A percentile compares a stretch with the other conserved stretches of the same genome.
Evolutionary conservation across 2,113 vertebrate species (phyloP).

Genomic region (Aythya baeri): DNA sequence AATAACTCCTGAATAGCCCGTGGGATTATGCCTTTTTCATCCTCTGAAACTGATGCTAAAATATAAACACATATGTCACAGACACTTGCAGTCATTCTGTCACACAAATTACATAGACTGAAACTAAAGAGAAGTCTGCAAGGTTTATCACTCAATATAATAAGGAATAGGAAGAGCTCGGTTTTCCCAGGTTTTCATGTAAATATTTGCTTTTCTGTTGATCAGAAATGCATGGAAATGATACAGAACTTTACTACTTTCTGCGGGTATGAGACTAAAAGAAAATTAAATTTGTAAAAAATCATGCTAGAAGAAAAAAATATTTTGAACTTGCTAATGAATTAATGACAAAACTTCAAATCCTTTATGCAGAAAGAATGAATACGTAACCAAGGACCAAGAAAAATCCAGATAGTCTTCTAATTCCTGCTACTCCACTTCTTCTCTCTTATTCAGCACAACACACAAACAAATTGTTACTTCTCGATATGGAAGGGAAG

Average conservation of each 20-base stretch:
- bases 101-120: background rate
- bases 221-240: background rate
- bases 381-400: background rate
- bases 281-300: background rate
- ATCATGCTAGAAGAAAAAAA: background rate
- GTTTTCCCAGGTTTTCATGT: background rate
- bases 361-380: background rate
- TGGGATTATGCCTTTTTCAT: constrained; percentile 89
- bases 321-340: background rate
- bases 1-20: constrained; percentile 89
- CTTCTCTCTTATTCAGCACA: background rate
- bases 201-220: background rate
- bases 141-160: background rate
- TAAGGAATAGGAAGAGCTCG: background rate
- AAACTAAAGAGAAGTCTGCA: background rate
- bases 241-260: background rate
- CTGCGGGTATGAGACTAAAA: background rate
- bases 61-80: constrained; percentile 45
- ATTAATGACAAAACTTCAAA: background rate
- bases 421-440: background rate
- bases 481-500: background rate
- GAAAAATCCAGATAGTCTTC: background rate
- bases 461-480: background rate
- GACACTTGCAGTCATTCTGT: background rate
- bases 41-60: constrained; percentile 79